Percentiles rank a stretch among this genome's conserved stretches.
These are phyloP conservation scores for Bubalus kerabau DNA, from an alignment of 2,113 vertebrate genomes.

Conservation along the genomic window DNA sequence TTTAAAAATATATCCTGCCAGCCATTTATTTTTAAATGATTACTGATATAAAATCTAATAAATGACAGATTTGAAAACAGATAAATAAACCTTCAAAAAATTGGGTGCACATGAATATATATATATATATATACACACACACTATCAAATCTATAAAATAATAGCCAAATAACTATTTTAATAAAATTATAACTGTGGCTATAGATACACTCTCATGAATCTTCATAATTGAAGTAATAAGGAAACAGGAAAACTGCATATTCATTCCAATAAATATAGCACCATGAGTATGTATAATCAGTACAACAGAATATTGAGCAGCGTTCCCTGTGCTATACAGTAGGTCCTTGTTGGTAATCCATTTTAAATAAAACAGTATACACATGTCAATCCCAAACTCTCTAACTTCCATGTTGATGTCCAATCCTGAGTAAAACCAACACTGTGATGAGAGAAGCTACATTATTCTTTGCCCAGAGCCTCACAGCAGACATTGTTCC, in stretches of 20 bases:
- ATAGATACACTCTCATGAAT: not conserved
- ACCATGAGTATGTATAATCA: not conserved
- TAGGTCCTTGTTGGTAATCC: not conserved
- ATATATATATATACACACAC: not conserved
- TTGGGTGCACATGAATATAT: not conserved
- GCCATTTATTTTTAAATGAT: not conserved
- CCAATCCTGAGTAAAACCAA: not conserved
- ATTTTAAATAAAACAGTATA: not conserved
- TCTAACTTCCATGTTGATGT: not conserved
- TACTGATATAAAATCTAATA: conserved; percentile 1
- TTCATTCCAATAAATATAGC: conserved; percentile 12
- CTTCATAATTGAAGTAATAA: conserved; percentile 14
- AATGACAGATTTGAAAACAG: not conserved
- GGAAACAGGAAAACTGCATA: not conserved
- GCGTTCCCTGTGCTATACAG: not conserved
- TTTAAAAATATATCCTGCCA: not conserved
- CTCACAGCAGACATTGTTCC: not conserved
- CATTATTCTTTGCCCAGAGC: not conserved
- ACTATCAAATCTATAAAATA: conserved; percentile 9
- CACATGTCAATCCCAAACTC: not conserved
- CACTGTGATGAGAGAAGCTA: not conserved
- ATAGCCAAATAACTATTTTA: not conserved
- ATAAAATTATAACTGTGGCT: not conserved
- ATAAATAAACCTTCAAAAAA: not conserved
- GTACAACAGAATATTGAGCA: not conserved